A percentile compares a stretch with the other conserved stretches of the same genome.
These are phyloP conservation scores for Aphis gossypii DNA, from an alignment of 1,140 invertebrate genomes.

Conservation along the genomic window DNA sequence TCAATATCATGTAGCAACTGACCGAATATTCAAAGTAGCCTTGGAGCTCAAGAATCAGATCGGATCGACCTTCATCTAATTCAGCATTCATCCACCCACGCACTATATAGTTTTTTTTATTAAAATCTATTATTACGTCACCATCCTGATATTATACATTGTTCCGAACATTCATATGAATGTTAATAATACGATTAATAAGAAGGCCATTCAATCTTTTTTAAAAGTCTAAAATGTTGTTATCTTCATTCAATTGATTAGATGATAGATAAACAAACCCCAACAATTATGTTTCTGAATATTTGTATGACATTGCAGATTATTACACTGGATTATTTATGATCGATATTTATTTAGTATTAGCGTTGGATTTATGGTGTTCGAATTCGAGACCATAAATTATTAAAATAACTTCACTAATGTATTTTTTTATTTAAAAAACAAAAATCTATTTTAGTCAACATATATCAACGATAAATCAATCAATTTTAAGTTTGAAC, in stretches of 20 bases:
- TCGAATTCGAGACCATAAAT: not conserved
- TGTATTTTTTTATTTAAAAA: not conserved
- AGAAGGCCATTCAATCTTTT: not conserved
- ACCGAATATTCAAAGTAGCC: not conserved
- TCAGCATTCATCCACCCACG: not conserved
- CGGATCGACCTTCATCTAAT: not conserved
- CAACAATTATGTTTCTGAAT: too few species aligned
- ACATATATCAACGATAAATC: not conserved
- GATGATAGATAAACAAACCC: too few species aligned
- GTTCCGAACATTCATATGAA: not conserved
- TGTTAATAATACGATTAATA: not conserved
- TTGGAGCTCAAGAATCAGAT: not conserved
- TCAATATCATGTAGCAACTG: not conserved
- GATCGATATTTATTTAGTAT: too few species aligned
- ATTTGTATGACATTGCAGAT: too few species aligned
- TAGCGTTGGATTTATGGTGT: too few species aligned
- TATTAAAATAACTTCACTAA: not conserved
- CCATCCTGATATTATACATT: not conserved
- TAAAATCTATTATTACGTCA: not conserved
- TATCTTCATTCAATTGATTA: not conserved
- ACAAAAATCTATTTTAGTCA: not conserved
- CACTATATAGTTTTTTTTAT: not conserved
- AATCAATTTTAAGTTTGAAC: too few species aligned
- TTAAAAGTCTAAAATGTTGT: not conserved
- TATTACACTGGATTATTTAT: too few species aligned